Evolutionary conservation across 2,797 vertebrate genomes (phyloP).

Genomic region (Cynopterus sphinx): DNA sequence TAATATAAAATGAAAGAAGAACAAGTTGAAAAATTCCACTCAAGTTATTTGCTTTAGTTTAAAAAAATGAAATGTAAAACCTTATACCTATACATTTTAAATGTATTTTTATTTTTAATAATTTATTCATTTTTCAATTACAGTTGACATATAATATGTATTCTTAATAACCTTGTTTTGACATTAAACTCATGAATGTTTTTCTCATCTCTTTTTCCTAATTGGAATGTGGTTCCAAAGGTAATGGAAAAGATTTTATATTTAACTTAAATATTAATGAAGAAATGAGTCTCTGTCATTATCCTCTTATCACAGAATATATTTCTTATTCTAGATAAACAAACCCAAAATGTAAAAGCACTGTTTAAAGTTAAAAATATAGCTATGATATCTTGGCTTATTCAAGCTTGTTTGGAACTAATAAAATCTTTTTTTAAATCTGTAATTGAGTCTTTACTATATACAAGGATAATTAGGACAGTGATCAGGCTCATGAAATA

Average conservation of each 20-base stretch:
- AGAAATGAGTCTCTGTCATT: slow-evolving; percentile 8
- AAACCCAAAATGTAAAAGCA: neutral
- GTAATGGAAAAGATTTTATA: slow-evolving; percentile 10
- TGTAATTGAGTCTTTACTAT: neutral
- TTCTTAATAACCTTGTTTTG: neutral
- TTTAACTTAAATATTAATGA: neutral
- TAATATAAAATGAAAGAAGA: slow-evolving; percentile 40
- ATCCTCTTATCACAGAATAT: neutral
- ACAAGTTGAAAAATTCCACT: slow-evolving; percentile 9
- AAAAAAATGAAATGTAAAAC: slow-evolving; percentile 21
- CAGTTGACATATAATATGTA: neutral
- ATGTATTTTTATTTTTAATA: too few species aligned
- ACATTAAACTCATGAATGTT: slow-evolving; percentile 18
- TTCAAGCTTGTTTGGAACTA: slow-evolving; percentile 18
- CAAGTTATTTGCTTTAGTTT: slow-evolving; percentile 42
- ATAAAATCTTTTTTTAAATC: neutral
- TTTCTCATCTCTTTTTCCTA: neutral
- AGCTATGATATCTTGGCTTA: neutral
- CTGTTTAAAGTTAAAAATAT: slow-evolving; percentile 32
- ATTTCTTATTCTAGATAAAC: slow-evolving; percentile 27
- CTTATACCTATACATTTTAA: neutral
- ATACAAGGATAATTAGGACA: neutral
- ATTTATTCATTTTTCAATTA: too few species aligned
- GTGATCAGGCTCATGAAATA: slow-evolving; percentile 15
- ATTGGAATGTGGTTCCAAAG: slow-evolving; percentile 6